Conservation (phyloP, 2,113 vertebrate species). For the Sebastes fasciatus region DNA sequence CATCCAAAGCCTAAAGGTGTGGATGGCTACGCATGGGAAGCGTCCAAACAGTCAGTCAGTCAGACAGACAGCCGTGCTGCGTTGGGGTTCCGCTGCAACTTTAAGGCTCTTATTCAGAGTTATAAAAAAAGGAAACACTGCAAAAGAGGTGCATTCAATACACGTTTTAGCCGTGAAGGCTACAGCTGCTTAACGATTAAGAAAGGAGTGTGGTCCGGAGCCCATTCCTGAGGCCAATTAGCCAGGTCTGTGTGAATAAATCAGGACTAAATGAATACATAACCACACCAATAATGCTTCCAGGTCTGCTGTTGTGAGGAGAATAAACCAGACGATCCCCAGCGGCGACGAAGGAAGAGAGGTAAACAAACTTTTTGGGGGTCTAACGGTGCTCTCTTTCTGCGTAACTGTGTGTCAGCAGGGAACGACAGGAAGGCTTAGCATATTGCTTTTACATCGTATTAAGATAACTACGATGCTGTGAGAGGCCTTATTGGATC, state of each 20-base stretch:
- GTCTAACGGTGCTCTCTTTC: conserved; percentile 42
- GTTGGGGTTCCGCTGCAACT: conserved; percentile 13
- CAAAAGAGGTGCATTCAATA: conserved; percentile 15
- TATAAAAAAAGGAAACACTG: conserved; percentile 24
- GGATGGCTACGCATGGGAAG: conserved; percentile 31
- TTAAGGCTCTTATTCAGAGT: conserved; percentile 27
- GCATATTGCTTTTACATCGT: conserved; percentile 72
- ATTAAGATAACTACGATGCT: conserved; percentile 73
- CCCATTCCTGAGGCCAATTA: conserved; percentile 58
- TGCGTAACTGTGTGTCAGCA: conserved; percentile 56
- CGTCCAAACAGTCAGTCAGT: conserved; percentile 2
- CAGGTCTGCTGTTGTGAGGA: conserved; percentile 32
- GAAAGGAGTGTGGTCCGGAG: conserved; percentile 29
- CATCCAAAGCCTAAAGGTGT: conserved; percentile 44
- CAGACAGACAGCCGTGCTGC: conserved; percentile 5
- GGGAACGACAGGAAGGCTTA: conserved; percentile 59
- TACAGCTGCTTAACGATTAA: conserved; percentile 18
- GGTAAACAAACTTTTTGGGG: conserved; percentile 67
- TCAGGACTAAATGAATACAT: conserved; percentile 59
- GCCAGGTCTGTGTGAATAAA: conserved; percentile 52
- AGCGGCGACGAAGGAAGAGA: conserved; percentile 26
- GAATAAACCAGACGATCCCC: conserved; percentile 46
- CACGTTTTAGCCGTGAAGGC: conserved; percentile 20
- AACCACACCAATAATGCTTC: conserved; percentile 53
- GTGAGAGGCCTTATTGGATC: conserved; percentile 75